A percentile compares a stretch with the other conserved stretches of the same genome.
phyloP scores from a whole-genome alignment of 2,113 vertebrate species.

The Zosterops lateralis region DNA sequence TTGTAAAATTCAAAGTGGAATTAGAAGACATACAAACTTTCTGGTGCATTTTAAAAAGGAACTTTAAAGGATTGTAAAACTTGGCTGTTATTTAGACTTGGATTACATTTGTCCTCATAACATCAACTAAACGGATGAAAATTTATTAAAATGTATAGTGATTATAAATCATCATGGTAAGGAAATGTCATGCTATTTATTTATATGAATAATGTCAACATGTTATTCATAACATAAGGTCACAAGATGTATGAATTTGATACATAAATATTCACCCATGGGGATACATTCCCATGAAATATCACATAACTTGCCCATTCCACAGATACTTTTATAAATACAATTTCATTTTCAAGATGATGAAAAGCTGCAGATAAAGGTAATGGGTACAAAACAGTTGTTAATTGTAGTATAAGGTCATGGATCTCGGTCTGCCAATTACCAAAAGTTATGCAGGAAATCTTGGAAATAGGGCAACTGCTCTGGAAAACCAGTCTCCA shows the following conservation, averaged over 20 bases:
- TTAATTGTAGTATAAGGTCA: neutral
- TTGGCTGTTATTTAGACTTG: neutral
- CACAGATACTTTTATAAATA: neutral
- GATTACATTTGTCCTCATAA: neutral
- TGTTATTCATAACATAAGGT: neutral
- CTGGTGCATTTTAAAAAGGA: neutral
- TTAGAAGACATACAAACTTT: neutral
- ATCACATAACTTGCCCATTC: neutral
- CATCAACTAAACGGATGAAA: neutral
- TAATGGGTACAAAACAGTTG: neutral
- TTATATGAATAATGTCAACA: neutral
- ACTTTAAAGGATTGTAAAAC: neutral
- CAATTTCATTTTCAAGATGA: conserved; percentile 1
- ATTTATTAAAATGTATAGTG: neutral
- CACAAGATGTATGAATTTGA: conserved; percentile 20
- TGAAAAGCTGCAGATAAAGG: neutral
- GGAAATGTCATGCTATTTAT: neutral
- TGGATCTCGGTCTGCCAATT: neutral
- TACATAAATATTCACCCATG: neutral
- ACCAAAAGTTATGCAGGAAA: neutral
- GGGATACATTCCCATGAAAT: conserved; percentile 6
- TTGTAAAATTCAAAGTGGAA: neutral
- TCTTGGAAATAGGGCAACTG: neutral
- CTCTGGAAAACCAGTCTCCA: neutral
- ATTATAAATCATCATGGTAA: conserved; percentile 8